phyloP scores from a whole-genome alignment of 2,113 vertebrate species.

The Myodes glareolus region DNA sequence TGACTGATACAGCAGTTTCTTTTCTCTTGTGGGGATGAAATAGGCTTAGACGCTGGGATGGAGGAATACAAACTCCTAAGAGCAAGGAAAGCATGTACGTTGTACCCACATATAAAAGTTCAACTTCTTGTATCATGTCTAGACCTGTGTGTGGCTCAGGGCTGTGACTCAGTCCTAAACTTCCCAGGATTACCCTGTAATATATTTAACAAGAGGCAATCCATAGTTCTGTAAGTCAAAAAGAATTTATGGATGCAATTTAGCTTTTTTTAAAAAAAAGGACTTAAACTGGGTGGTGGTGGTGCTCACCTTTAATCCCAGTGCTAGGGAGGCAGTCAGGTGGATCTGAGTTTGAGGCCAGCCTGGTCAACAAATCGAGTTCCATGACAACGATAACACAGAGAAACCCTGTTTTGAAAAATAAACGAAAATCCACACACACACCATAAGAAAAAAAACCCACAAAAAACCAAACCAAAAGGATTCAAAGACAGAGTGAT shows the following conservation, averaged over 20 bases:
- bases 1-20: neutral
- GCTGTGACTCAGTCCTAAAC: slow-evolving; percentile 2
- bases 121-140: neutral
- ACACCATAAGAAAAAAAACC: neutral
- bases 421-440: neutral
- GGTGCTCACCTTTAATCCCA: neutral
- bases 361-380: neutral
- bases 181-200: neutral
- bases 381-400: neutral
- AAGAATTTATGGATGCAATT: neutral
- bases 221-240: neutral
- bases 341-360: neutral
- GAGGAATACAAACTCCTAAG: neutral
- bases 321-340: neutral
- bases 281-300: neutral
- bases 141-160: neutral
- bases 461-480: neutral
- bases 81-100: neutral
- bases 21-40: neutral
- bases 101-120: slow-evolving; percentile 28
- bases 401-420: neutral
- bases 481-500: neutral
- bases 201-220: neutral
- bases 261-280: neutral
- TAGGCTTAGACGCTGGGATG: neutral